phyloP scores from a whole-genome alignment of 2,888 invertebrate species.

The Priocnemis perturbator region DNA sequence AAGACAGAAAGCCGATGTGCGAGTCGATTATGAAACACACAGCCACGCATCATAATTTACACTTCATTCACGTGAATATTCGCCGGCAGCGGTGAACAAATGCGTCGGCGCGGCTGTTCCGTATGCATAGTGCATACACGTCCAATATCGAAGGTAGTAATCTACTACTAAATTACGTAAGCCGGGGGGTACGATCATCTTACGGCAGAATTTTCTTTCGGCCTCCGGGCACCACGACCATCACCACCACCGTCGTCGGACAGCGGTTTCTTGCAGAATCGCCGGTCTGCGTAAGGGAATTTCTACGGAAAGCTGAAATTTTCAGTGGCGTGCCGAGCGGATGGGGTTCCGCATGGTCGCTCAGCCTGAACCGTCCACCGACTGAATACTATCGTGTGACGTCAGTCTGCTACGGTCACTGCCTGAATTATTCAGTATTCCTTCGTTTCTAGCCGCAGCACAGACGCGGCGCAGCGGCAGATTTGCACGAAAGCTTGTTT shows the following conservation, averaged over 20 bases:
- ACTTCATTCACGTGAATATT: background rate
- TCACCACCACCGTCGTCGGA: background rate
- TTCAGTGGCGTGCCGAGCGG: constrained; percentile 57
- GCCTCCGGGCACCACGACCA: background rate
- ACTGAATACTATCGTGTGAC: constrained; percentile 67
- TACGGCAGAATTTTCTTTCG: no score
- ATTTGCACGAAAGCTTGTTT: constrained; percentile 33
- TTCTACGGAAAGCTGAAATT: constrained; percentile 56
- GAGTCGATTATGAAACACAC: no score
- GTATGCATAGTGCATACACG: background rate
- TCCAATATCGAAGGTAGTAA: constrained; percentile 5
- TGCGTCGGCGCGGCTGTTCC: constrained; percentile 4
- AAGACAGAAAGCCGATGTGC: no score
- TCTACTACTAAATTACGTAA: no score
- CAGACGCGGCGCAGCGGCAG: constrained; percentile 12
- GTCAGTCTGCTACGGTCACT: constrained; percentile 72
- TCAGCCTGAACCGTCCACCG: constrained; percentile 72
- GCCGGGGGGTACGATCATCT: constrained; percentile 10
- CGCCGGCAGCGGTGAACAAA: background rate
- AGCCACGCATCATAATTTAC: no score
- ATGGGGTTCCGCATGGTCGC: constrained; percentile 73
- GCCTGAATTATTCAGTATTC: constrained; percentile 69
- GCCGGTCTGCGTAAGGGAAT: constrained; percentile 25
- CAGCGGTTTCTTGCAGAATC: background rate
- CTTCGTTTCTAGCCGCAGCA: constrained; percentile 52